These are phyloP conservation scores for Acanthosepion pharaonis DNA, from an alignment of 2,888 invertebrate genomes.

Conservation along the genomic window DNA sequence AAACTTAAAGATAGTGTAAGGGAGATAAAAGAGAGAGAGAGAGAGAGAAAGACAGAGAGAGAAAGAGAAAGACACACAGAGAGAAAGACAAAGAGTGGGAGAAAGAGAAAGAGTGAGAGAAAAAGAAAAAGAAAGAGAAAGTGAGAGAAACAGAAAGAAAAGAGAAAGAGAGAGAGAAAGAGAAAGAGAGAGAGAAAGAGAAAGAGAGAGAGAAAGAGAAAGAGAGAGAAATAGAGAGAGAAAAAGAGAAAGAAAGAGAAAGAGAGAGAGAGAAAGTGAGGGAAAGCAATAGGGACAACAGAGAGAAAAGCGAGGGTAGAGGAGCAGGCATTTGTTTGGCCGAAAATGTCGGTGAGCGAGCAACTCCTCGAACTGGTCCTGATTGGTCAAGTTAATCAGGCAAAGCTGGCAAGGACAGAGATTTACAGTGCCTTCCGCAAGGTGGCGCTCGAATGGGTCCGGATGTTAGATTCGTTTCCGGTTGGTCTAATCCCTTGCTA, in stretches of 20 bases:
- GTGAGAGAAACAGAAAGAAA: background rate
- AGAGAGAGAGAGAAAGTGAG: background rate
- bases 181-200: background rate
- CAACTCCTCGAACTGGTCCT: background rate
- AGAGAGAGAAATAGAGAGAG: background rate
- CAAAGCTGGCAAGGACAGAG: background rate
- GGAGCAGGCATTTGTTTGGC: background rate
- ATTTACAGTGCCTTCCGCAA: background rate
- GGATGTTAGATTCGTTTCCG: constrained; percentile 22
- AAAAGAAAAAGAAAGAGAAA: background rate
- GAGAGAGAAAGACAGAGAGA: background rate
- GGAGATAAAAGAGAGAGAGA: background rate
- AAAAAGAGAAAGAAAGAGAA: background rate
- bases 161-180: background rate
- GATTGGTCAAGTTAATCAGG: constrained; percentile 8
- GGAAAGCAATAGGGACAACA: background rate
- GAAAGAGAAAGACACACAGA: background rate
- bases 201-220: background rate
- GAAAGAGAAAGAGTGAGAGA: background rate
- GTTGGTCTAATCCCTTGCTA: background rate
- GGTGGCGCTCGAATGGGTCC: background rate
- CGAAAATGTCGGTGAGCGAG: background rate
- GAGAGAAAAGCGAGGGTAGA: background rate
- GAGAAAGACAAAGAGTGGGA: background rate
- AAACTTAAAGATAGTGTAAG: background rate